A percentile compares a stretch with the other conserved stretches of the same genome.
Evolutionary conservation across 2,113 vertebrate species (phyloP).

Genomic region (Rhinoptilus africanus): DNA sequence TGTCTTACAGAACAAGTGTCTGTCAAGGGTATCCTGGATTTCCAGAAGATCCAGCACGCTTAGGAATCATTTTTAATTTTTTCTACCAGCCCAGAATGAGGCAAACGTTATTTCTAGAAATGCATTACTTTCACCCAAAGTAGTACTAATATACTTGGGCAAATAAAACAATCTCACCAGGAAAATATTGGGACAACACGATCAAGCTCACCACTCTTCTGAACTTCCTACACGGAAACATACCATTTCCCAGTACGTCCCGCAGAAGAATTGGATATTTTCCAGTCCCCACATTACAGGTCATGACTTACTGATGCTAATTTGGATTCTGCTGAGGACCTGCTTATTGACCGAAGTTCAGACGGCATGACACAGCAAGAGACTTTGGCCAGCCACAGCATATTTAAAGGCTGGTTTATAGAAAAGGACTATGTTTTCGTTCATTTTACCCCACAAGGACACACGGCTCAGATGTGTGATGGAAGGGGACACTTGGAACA

Average conservation of each 20-base stretch:
- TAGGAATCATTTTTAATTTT: background rate
- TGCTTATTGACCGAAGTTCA: background rate
- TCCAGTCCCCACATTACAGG: background rate
- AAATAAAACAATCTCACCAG: background rate
- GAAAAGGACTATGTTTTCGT: background rate
- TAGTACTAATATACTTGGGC: background rate
- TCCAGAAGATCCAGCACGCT: background rate
- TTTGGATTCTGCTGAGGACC: slow-evolving; percentile 11
- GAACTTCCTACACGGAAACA: background rate
- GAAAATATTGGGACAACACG: background rate
- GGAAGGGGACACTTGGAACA: background rate
- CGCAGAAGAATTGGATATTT: background rate
- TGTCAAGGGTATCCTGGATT: background rate
- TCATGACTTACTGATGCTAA: background rate
- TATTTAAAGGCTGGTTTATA: background rate
- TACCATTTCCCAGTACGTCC: background rate
- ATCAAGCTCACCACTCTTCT: background rate
- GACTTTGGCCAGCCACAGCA: background rate
- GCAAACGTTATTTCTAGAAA: background rate
- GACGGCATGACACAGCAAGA: background rate
- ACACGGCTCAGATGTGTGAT: background rate
- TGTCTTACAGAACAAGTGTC: background rate
- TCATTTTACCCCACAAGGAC: background rate
- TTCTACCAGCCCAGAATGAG: background rate
- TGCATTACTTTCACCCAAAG: background rate